A percentile compares a stretch with the other conserved stretches of the same genome.
Evolutionary conservation across 2,113 vertebrate genomes (phyloP).

Genomic region (Puntigrus tetrazona): DNA sequence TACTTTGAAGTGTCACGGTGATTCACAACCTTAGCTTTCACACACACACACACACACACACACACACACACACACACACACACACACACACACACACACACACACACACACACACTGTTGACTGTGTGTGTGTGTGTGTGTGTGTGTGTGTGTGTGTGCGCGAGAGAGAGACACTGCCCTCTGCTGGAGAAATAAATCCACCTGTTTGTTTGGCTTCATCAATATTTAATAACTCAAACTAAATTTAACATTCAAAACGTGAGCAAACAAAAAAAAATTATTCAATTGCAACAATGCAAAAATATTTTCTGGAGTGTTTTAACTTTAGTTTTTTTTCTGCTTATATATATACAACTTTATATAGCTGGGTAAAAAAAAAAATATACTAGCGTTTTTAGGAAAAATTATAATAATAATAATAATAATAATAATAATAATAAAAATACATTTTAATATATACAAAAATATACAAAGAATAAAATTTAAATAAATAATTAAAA

Average conservation of each 20-base stretch:
- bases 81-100: too few relatives aligned
- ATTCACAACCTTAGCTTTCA: constrained; percentile 58
- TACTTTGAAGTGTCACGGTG: constrained; percentile 61
- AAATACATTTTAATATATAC: neutral
- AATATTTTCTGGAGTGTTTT: too few relatives aligned
- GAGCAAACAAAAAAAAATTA: too few relatives aligned
- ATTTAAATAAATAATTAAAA: too few relatives aligned
- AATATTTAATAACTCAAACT: constrained; percentile 14
- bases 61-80: too few relatives aligned
- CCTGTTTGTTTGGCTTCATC: neutral
- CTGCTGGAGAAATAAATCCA: neutral
- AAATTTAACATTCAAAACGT: too few relatives aligned
- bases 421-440: neutral
- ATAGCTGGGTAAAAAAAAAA: neutral
- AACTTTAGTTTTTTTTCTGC: too few relatives aligned
- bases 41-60: too few relatives aligned
- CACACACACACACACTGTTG: too few relatives aligned
- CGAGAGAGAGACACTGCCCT: neutral
- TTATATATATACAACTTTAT: neutral
- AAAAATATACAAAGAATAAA: too few relatives aligned
- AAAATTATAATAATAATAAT: neutral
- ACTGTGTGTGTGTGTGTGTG: neutral
- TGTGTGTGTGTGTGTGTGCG: neutral
- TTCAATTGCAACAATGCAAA: too few relatives aligned
- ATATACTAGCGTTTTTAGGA: neutral